A percentile compares a stretch with the other conserved stretches of the same genome.
Evolutionary conservation across 2,888 invertebrate genomes (phyloP).

Genomic region (Nymphalis polychloros): DNA sequence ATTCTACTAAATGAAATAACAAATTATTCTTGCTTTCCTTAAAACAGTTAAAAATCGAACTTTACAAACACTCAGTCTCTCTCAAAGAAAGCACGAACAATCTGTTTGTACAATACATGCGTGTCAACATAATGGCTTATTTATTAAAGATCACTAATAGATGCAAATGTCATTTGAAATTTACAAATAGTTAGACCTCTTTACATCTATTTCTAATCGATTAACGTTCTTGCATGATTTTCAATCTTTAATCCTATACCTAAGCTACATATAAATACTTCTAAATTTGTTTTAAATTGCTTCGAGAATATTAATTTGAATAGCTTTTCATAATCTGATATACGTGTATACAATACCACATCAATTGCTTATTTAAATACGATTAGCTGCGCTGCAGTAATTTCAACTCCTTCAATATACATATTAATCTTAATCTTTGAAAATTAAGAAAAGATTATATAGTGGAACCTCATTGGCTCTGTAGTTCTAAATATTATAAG

Average conservation of each 20-base stretch:
- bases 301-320: slow-evolving; percentile 31
- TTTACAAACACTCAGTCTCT: neutral
- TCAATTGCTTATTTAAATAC: slow-evolving; percentile 27
- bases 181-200: slow-evolving; percentile 35
- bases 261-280: slow-evolving; percentile 14
- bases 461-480: slow-evolving; percentile 8
- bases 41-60: neutral
- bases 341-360: slow-evolving; percentile 13
- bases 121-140: neutral
- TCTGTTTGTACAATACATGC: neutral
- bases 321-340: slow-evolving; percentile 15
- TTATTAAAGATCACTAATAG: slow-evolving; percentile 20
- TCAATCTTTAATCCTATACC: slow-evolving; percentile 14
- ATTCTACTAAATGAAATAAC: neutral
- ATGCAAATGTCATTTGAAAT: slow-evolving; percentile 37
- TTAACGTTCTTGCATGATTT: slow-evolving; percentile 13
- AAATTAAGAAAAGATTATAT: neutral
- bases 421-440: neutral
- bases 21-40: neutral
- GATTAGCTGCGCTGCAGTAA: neutral
- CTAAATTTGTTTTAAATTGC: slow-evolving; percentile 33
- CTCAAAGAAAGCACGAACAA: neutral
- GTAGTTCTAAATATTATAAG: slow-evolving; percentile 45
- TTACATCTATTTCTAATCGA: slow-evolving; percentile 27
- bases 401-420: neutral